A percentile compares a stretch with the other conserved stretches of the same genome.
Conservation (phyloP, 2,113 vertebrate genomes). For the Scopus umbretta region DNA sequence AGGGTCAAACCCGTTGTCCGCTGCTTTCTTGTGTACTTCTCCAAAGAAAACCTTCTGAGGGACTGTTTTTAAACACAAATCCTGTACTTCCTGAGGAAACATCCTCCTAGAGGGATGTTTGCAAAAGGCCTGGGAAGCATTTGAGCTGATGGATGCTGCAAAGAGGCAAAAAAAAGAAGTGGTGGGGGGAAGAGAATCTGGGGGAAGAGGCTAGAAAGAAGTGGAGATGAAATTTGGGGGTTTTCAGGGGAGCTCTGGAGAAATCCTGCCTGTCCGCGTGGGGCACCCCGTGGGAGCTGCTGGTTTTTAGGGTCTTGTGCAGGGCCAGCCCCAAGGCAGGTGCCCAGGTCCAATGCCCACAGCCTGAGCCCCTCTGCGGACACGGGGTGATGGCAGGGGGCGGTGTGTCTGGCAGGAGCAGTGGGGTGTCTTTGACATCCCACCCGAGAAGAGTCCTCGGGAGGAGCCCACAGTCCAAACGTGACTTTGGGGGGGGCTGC, state of each 20-base stretch:
- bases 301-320: neutral
- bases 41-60: neutral
- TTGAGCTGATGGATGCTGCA: neutral
- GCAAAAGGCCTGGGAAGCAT: neutral
- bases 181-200: neutral
- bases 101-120: neutral
- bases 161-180: fast-evolving
- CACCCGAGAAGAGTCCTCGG: neutral
- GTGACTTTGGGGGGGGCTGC: neutral
- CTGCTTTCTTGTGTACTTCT: neutral
- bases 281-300: neutral
- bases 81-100: neutral
- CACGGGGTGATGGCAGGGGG: fast-evolving
- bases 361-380: neutral
- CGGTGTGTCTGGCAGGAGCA: neutral
- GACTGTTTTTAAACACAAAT: neutral
- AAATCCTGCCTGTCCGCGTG: neutral
- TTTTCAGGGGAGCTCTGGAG: neutral
- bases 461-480: neutral
- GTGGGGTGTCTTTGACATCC: neutral
- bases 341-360: fast-evolving
- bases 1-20: neutral
- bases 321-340: neutral
- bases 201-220: neutral
- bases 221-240: neutral